Evolutionary conservation across 2,797 vertebrate genomes (phyloP).

Genomic region (Helostoma temminkii): DNA sequence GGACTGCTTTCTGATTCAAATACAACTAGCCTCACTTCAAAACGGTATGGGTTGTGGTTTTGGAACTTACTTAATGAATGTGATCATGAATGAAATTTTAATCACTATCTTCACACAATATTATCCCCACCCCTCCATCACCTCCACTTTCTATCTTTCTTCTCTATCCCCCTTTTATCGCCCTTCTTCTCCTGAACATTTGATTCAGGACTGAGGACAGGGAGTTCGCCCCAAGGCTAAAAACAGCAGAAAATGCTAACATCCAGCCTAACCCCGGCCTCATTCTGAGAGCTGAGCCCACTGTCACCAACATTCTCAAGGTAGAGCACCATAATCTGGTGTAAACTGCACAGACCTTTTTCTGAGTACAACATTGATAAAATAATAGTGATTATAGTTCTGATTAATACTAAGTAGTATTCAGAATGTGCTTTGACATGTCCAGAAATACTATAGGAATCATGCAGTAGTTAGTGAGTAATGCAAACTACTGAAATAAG

Average conservation of each 20-base stretch:
- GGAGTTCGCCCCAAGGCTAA: constrained; percentile 90
- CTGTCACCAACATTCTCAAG: constrained; percentile 98
- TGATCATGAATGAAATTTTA: background rate
- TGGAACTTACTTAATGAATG: background rate
- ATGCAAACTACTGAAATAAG: background rate
- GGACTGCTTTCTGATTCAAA: constrained; percentile 92
- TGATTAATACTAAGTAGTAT: background rate
- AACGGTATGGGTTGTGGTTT: constrained; percentile 85
- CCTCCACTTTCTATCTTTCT: background rate
- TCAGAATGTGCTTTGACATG: background rate
- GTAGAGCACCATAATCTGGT: constrained; percentile 65
- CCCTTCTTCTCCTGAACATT: constrained; percentile 59
- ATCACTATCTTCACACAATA: constrained; percentile 39
- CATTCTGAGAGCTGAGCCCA: constrained; percentile 96
- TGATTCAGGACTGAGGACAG: constrained; percentile 88
- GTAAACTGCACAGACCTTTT: background rate
- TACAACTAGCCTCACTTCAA: constrained; percentile 87
- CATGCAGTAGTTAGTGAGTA: background rate
- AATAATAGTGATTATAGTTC: background rate
- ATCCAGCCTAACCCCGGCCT: constrained; percentile 97
- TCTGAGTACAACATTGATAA: background rate
- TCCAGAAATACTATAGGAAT: too few relatives aligned
- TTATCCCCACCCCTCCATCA: background rate
- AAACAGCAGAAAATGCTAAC: constrained; percentile 94
- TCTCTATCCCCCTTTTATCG: background rate